Evolutionary conservation across 2,888 invertebrate species (phyloP), one percentile per base, ranked within the genome.

Genomic region (Graphium colonna): DNA sequence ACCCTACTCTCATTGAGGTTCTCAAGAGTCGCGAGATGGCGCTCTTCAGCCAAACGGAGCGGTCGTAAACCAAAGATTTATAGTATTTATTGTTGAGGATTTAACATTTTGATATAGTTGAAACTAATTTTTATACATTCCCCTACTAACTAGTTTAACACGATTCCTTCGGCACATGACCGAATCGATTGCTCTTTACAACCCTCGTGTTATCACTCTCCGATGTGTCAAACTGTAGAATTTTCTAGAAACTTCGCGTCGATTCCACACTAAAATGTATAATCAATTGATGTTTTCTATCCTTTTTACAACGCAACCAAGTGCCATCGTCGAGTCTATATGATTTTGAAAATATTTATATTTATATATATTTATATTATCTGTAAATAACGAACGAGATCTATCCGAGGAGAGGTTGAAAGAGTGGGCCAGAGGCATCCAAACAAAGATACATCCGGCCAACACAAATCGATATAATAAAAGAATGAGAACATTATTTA

Each of bases 11-110:
- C 9, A 3, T n/a, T n/a, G 13, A 36, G 36, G 9, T 13, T 13
- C 36, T 13, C 36, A 13, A 33, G 4, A 36, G 12, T 36, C 36
- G 36, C 17, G 17, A 38, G 21, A 64, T 59, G 59, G 56, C 64
- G 60, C 65, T 68, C 58, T 59, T 65, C 65, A 68, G 66, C 68
- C 58, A 36, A 69, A 62, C 62, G 59, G 62, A 63, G 62, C 65
- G 53, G 64, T 64, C 61, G 65, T 64, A 81, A 83, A 83, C 88
- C 88, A 88, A 88, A 88, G 88, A 87, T 82, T 83, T 81, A 79
- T 83, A 86, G 82, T 87, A 85, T 86, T 86, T 86, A 86, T 83
- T 83, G 79, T 82, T 79, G 83, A 79, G 73, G 76, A 77, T 75
- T 74, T 79, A 77, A 78, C 79, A 70, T 76, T 47, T 54, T 73